phyloP scores from a whole-genome alignment of 2,888 invertebrate genomes.

The Microctonus hyperodae region DNA sequence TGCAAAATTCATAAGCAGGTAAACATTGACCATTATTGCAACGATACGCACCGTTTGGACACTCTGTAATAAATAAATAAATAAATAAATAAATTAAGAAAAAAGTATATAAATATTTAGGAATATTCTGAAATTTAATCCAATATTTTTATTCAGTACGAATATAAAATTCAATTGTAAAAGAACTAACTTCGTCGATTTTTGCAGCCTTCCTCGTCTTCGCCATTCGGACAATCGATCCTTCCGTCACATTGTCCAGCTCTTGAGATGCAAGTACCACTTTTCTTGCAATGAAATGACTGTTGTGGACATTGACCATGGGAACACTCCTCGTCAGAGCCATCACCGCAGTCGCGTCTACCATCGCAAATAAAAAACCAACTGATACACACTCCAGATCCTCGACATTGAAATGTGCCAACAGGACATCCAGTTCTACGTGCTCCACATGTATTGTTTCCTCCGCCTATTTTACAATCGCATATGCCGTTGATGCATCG shows the following conservation, averaged over 20 bases:
- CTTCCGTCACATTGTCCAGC: slow-evolving; percentile 84
- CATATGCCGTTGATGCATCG: slow-evolving; percentile 79
- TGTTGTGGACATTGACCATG: slow-evolving; percentile 72
- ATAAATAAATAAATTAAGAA: not conserved
- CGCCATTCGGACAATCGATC: slow-evolving; percentile 78
- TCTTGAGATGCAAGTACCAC: slow-evolving; percentile 77
- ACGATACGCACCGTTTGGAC: slow-evolving; percentile 84
- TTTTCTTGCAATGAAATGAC: slow-evolving; percentile 75
- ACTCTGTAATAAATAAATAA: slow-evolving; percentile 61
- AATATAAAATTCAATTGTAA: not conserved
- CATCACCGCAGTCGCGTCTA: slow-evolving; percentile 83
- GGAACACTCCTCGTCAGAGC: slow-evolving; percentile 85
- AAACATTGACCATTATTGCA: slow-evolving; percentile 87
- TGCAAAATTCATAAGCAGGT: slow-evolving; percentile 91
- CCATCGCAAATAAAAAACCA: slow-evolving; percentile 95
- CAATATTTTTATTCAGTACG: too few species aligned
- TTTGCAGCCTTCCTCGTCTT: slow-evolving; percentile 76
- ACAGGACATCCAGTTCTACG: slow-evolving; percentile 79
- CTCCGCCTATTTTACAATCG: slow-evolving; percentile 73
- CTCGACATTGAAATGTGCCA: slow-evolving; percentile 88
- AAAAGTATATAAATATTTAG: not conserved
- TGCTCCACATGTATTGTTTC: slow-evolving; percentile 71
- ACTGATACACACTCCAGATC: slow-evolving; percentile 85
- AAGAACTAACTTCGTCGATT: slow-evolving; percentile 66
- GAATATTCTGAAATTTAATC: too few species aligned